Conservation (phyloP, 64 coral and sea anemone species). For the Astreopora myriophthalma region DNA sequence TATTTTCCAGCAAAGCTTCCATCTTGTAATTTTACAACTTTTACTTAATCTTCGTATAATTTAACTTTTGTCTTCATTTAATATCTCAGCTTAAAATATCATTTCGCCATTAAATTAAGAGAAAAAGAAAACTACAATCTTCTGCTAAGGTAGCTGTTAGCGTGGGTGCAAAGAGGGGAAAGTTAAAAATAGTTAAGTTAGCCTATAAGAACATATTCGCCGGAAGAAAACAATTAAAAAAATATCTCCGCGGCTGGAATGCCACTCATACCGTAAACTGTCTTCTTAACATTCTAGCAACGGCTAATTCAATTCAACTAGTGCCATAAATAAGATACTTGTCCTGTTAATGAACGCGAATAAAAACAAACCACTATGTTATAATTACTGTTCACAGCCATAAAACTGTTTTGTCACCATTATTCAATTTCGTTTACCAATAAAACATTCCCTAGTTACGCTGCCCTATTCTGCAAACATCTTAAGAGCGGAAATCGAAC, state of each 20-base stretch:
- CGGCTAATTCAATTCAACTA: background rate
- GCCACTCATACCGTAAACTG: background rate
- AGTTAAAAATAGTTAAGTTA: background rate
- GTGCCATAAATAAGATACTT: background rate
- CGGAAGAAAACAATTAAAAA: conserved; percentile 2
- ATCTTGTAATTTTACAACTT: too few species aligned
- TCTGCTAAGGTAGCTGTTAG: too few species aligned
- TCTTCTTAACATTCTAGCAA: background rate
- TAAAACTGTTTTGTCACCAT: background rate
- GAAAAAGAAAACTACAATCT: too few species aligned
- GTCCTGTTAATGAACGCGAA: background rate
- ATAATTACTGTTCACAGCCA: background rate
- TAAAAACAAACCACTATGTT: background rate
- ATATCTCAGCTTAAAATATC: too few species aligned
- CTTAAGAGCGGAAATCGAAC: conserved; percentile 6
- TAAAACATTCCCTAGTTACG: background rate
- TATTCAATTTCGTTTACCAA: background rate
- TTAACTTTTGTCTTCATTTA: too few species aligned
- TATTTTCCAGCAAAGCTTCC: too few species aligned
- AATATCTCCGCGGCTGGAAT: background rate
- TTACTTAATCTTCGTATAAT: too few species aligned
- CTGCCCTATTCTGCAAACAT: background rate
- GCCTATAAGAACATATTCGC: background rate
- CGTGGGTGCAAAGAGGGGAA: too few species aligned
- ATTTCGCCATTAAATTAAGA: too few species aligned